Evolutionary conservation across 2,113 vertebrate genomes (phyloP).

Genomic region (Eubucco bourcierii): DNA sequence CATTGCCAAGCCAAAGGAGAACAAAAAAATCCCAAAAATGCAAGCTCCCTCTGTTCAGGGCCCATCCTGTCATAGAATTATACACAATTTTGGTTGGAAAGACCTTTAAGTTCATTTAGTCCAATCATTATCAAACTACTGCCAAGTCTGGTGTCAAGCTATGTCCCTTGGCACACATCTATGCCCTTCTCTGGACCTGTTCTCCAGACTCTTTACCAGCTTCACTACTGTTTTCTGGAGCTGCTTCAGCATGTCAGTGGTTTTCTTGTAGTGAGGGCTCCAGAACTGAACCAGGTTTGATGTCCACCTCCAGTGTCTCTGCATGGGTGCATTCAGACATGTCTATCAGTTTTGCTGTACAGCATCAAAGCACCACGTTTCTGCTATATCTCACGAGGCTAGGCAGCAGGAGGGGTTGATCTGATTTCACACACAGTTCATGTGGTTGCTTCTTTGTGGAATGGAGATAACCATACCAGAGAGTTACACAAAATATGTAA

Average conservation of each 20-base stretch:
- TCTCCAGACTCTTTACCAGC: too few species aligned
- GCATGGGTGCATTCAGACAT: background rate
- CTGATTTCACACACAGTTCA: background rate
- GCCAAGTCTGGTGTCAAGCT: too few species aligned
- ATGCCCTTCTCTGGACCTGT: too few species aligned
- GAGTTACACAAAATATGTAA: background rate
- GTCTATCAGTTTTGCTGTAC: background rate
- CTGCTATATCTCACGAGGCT: accelerated
- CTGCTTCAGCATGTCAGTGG: too few species aligned
- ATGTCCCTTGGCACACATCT: too few species aligned
- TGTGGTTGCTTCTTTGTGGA: background rate
- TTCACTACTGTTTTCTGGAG: too few species aligned
- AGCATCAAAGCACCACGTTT: background rate
- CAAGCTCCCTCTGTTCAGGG: background rate
- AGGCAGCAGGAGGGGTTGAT: background rate
- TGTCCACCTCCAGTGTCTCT: background rate
- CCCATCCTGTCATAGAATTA: too few species aligned
- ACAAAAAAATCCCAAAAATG: background rate
- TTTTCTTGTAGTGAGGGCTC: background rate
- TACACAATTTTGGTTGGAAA: too few species aligned
- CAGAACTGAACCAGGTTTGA: background rate
- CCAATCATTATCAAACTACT: too few species aligned
- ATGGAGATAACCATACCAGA: background rate
- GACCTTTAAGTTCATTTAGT: too few species aligned
- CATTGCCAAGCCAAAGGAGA: background rate